phyloP scores from a whole-genome alignment of 2,113 vertebrate genomes.

The Datnioides undecimradiatus region DNA sequence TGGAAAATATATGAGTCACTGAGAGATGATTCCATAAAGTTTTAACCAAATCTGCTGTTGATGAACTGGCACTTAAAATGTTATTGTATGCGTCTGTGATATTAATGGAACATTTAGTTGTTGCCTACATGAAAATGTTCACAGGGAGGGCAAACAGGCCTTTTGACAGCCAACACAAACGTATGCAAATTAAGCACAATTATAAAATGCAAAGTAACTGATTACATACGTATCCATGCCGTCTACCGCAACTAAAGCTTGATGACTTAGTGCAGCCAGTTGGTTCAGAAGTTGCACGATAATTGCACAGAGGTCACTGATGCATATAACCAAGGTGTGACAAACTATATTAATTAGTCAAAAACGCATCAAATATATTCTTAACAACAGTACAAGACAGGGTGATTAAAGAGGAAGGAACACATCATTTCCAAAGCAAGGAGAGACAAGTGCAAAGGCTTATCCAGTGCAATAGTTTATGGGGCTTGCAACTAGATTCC shows the following conservation, averaged over 20 bases:
- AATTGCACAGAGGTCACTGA: not conserved
- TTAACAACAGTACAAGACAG: not conserved
- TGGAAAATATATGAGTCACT: not conserved
- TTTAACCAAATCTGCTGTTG: not conserved
- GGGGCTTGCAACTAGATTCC: not conserved
- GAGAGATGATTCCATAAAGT: not conserved
- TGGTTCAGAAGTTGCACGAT: not conserved
- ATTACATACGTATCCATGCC: not conserved
- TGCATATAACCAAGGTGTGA: not conserved
- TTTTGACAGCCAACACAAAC: not conserved
- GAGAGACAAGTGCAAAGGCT: not conserved
- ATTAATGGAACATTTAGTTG: not conserved
- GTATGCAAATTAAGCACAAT: not conserved
- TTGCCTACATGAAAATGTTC: too few species aligned
- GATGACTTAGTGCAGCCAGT: not conserved
- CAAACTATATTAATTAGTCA: not conserved
- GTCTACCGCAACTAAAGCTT: not conserved
- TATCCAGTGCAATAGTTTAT: not conserved
- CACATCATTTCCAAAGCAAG: not conserved
- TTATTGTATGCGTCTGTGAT: not conserved
- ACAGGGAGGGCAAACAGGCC: not conserved
- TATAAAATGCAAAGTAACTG: not conserved
- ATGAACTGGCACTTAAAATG: not conserved
- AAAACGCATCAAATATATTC: too few species aligned
- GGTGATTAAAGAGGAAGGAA: not conserved